These are phyloP conservation scores for Hippasteria phrygiana DNA, from an alignment of 53 echinoderm and acorn worm species.

Conservation along the genomic window DNA sequence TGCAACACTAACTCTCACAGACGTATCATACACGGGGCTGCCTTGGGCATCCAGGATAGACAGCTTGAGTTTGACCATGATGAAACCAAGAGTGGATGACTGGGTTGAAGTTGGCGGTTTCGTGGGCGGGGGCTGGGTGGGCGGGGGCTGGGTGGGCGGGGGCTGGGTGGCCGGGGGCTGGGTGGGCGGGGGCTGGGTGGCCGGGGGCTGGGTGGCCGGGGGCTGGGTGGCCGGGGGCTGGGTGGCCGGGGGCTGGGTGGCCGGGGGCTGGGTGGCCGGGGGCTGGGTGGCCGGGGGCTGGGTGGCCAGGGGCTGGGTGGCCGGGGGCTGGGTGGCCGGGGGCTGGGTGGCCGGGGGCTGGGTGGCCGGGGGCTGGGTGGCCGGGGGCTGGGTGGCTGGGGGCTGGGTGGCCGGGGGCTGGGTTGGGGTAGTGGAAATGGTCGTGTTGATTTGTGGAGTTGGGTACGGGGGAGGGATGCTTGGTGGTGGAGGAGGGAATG, in stretches of 20 bases:
- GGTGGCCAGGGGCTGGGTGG: not conserved
- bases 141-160: not conserved
- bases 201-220: not conserved
- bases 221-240: slow-evolving; percentile 12
- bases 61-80: slow-evolving; percentile 19
- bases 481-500: not conserved
- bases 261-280: not conserved
- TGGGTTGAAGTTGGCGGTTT: not conserved
- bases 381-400: not conserved
- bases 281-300: slow-evolving; percentile 31
- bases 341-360: slow-evolving; percentile 37
- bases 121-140: not conserved
- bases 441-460: not conserved
- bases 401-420: not conserved
- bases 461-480: slow-evolving; percentile 3
- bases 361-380: slow-evolving; percentile 15
- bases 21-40: slow-evolving; percentile 20
- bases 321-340: not conserved
- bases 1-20: slow-evolving; percentile 3
- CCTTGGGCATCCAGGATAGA: slow-evolving; percentile 22
- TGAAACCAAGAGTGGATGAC: slow-evolving; percentile 17
- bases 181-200: not conserved
- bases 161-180: slow-evolving; percentile 11
- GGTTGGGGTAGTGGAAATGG: not conserved
- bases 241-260: slow-evolving; percentile 2